Evolutionary conservation across 2,888 invertebrate species (phyloP), one percentile per base, ranked within the genome.

Genomic region (Galerucella pusilla): DNA sequence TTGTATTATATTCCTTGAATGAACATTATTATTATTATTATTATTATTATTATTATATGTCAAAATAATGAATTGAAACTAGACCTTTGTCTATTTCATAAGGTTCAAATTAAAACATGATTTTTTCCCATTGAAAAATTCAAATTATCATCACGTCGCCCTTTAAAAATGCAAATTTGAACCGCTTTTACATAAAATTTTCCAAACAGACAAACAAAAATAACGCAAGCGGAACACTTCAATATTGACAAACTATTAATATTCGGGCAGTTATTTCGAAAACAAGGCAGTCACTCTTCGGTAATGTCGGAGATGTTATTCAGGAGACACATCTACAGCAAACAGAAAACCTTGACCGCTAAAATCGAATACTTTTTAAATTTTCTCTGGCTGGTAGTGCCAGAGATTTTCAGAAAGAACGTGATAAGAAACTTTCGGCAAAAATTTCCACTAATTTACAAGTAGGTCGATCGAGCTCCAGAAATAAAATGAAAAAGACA

Each of bases 171-270:
- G 49, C 49, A 49, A 49, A 49, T 49, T 4, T 3, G 49, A 49
- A 49, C 14, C 49, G 2, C 14, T 49, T 49, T 14, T 49, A 49
- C 49, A 49, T 49, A 5, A 49, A 49, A 63, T 7, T 54, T 7
- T 54, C 7, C n/a, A 46, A 46, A 46, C 54, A 54, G n/a, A 52
- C 52, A 52, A 54, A 14, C 49, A 49, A 49, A 49, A 11, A 49
- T 49, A 49, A 49, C 49, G 49, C 59, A 7, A 11, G 25, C 64
- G n/a, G 20, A 64, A 46, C 45, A 20, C 20, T 65, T 46, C 64
- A 20, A 20, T 65, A 46, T 65, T 65, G 64, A 65, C 42, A 65
- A 65, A 65, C 64, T 65, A 65, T 65, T 65, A 11, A 65, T 65
- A 65, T 65, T 65, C 64, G 2, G 46, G 2, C 12, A 10, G 63